Evolutionary conservation across 2,888 invertebrate species (phyloP).

Genomic region (Tortrix viridana): DNA sequence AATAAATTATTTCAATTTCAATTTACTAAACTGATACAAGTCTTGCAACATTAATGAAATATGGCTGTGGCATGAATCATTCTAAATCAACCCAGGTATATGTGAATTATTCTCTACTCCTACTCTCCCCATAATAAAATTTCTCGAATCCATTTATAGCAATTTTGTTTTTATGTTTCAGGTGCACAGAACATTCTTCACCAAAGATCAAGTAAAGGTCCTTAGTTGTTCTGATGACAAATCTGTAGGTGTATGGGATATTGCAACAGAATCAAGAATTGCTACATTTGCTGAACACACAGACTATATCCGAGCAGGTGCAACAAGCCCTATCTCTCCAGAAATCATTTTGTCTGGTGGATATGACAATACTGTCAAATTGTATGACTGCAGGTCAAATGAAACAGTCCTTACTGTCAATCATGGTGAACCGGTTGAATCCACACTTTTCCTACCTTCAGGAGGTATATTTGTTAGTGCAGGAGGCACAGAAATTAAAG

Average conservation of each 20-base stretch:
- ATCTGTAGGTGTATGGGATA: slow-evolving; percentile 94
- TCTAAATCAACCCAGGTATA: no score
- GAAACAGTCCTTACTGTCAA: slow-evolving; percentile 89
- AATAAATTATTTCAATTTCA: no score
- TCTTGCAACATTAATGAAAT: no score
- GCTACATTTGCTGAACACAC: slow-evolving; percentile 87
- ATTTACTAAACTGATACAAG: no score
- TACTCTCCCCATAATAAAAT: no score
- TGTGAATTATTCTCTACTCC: no score
- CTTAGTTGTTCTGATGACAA: slow-evolving; percentile 97
- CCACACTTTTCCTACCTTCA: slow-evolving; percentile 93
- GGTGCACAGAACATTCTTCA: slow-evolving; percentile 93
- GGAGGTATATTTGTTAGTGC: slow-evolving; percentile 96
- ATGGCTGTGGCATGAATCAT: no score
- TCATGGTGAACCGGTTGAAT: slow-evolving; percentile 96
- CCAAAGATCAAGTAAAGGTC: slow-evolving; percentile 90
- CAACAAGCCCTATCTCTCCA: slow-evolving; percentile 89
- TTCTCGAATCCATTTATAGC: no score
- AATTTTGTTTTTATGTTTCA: slow-evolving; percentile 52
- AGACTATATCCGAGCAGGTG: slow-evolving; percentile 94
- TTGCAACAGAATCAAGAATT: slow-evolving; percentile 91
- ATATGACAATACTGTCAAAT: slow-evolving; percentile 94
- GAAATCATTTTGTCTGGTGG: slow-evolving; percentile 93
- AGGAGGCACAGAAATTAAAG: slow-evolving; percentile 94
- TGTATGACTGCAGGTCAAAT: slow-evolving; percentile 93